Percentiles rank a stretch among this genome's conserved stretches.
These are phyloP conservation scores for Chromobotia macracanthus DNA, from an alignment of 2,797 vertebrate species.

Conservation along the genomic window DNA sequence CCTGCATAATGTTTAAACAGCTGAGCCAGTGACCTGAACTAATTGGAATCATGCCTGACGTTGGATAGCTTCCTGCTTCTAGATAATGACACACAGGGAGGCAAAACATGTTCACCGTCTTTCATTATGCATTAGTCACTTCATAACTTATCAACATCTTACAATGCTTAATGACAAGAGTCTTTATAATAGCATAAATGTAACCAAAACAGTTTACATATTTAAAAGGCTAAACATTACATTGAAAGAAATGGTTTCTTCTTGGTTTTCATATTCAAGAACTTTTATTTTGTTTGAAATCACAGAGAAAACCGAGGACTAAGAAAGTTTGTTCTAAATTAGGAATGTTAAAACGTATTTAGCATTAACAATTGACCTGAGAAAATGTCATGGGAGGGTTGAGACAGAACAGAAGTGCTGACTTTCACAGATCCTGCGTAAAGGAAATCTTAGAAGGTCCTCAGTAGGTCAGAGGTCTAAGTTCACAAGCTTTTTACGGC, in stretches of 20 bases:
- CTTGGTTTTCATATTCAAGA: background rate
- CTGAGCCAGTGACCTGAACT: constrained; percentile 52
- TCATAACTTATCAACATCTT: background rate
- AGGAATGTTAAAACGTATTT: background rate
- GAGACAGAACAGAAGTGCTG: background rate
- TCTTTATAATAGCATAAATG: background rate
- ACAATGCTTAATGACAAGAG: background rate
- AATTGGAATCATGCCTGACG: constrained; percentile 53
- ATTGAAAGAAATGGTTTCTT: background rate
- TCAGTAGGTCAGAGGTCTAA: background rate
- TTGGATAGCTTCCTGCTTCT: constrained; percentile 10
- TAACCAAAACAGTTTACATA: background rate
- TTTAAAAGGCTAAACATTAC: background rate
- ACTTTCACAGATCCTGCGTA: background rate
- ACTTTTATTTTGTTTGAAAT: background rate
- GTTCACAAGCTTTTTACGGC: background rate
- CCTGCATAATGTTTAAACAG: constrained; percentile 62
- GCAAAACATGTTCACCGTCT: background rate
- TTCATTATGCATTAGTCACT: background rate
- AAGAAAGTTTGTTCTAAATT: background rate
- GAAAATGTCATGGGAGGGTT: background rate
- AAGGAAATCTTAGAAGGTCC: constrained; percentile 2
- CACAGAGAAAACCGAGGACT: background rate
- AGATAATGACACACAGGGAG: background rate
- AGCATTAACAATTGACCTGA: background rate